Base-by-base conservation (phyloP, 2,888 invertebrate species). In the Drosophila ustulata region DNA sequence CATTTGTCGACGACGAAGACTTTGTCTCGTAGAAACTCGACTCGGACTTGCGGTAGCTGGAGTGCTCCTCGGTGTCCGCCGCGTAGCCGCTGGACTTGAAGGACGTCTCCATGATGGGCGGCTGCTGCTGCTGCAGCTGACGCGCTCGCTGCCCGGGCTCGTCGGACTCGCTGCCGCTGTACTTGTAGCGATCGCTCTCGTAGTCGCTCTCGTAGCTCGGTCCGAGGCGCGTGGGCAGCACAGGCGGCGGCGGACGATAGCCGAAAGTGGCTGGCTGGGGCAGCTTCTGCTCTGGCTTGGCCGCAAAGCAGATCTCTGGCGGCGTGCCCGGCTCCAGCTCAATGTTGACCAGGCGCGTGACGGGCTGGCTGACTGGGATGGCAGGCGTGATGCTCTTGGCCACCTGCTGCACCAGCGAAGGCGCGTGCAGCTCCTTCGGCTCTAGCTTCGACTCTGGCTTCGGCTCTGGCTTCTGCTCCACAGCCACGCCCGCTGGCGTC, bases 51-150 rank as follows among this genome's bases (percentile, higher is more conserved):
- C 86, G 88, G 50, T 85, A 91, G 28, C 78, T 90, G 0, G 94
- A 92, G 3, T 94, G 94, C 78, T 95, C 95, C 77, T 95, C 95
- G 0, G 95, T 95, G 83, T 95, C 95, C 2, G 95, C 95, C 92
- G 95, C 94, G 82, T 95, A 95, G 9, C 95, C 95, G 81, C 94
- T 94, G 66, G 91, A 89, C 75, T 91, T 92, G 13, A 87, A 84
- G 2, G 84, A 82, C 0, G 73, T 56, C 63, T 88, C 82, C 52
- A 53, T 59, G 52, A 68, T 66, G 41, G 70, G 92, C 90, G 71
- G 92, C 90, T 37, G 93, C 92, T 9, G 92, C 18, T 18, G 18
- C 2, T 18, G 93, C 92, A 9, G 92, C 87, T 69, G 74, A 1
- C 74, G 78, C 0, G 68, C 78, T 55, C 93, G 67, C 13, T 68